Conservation (phyloP, 2,113 vertebrate species). For the Hucho hucho region DNA sequence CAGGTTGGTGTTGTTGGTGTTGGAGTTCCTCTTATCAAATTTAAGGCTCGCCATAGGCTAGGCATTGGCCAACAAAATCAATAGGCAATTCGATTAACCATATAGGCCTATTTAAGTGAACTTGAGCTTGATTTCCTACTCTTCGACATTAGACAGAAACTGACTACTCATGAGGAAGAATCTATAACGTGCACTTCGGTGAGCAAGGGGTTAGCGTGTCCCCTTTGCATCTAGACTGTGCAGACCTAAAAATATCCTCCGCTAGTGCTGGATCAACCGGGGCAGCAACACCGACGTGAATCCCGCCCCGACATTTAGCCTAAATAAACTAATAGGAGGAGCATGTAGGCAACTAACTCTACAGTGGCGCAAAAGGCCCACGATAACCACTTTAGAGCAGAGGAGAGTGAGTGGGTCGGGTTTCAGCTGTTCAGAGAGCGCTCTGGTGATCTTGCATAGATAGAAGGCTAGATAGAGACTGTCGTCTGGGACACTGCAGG, state of each 20-base stretch:
- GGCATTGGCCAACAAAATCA: too few relatives aligned
- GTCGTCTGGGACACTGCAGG: conserved; percentile 16
- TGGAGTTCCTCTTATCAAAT: too few relatives aligned
- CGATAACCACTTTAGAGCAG: conserved; percentile 39
- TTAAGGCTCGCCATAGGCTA: too few relatives aligned
- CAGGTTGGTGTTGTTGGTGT: too few relatives aligned
- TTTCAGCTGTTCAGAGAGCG: conserved; percentile 56
- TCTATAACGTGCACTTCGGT: background rate
- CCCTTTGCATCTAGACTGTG: conserved; percentile 49
- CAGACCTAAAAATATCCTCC: conserved; percentile 71
- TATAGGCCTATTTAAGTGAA: too few relatives aligned
- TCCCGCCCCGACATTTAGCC: conserved; percentile 70
- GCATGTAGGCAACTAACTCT: conserved; percentile 33
- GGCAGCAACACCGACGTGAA: conserved; percentile 53
- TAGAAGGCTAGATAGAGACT: conserved; percentile 3
- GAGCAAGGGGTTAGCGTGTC: conserved; percentile 31
- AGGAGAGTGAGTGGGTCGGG: conserved; percentile 41
- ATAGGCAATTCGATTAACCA: too few relatives aligned
- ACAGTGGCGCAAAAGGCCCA: conserved; percentile 50
- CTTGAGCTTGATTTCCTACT: too few relatives aligned
- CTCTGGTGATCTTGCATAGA: conserved; percentile 37
- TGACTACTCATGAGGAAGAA: too few relatives aligned
- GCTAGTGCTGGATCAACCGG: conserved; percentile 61
- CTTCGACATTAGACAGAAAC: too few relatives aligned
- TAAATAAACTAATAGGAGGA: conserved; percentile 69